phyloP scores from a whole-genome alignment of 2,797 vertebrate species.

The Antrozous pallidus region DNA sequence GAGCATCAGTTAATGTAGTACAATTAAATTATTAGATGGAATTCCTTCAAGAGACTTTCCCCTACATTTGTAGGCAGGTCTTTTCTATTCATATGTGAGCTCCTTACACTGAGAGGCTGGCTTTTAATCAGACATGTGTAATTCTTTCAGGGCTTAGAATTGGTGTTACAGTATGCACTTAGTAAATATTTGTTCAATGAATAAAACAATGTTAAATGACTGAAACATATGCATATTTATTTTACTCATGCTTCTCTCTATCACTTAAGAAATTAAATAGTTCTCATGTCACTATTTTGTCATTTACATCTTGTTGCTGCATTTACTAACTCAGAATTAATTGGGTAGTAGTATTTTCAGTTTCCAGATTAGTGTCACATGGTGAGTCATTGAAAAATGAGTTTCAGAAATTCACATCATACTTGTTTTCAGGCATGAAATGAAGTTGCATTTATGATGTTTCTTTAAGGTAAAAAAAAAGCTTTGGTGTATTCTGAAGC shows the following conservation, averaged over 20 bases:
- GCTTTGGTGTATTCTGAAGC: background rate
- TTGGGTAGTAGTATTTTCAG: background rate
- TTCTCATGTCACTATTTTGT: constrained; percentile 8
- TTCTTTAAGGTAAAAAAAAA: background rate
- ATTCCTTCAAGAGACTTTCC: background rate
- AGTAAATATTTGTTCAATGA: constrained; percentile 6
- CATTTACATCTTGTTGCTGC: background rate
- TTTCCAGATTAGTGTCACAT: background rate
- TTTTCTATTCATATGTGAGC: background rate
- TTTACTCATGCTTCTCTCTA: background rate
- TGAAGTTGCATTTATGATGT: background rate
- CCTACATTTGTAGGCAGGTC: background rate
- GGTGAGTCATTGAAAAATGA: constrained; percentile 23
- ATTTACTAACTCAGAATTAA: constrained; percentile 25
- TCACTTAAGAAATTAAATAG: background rate
- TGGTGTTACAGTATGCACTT: background rate
- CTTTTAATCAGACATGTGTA: background rate
- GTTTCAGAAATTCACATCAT: background rate
- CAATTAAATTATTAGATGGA: background rate
- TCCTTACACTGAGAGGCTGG: background rate
- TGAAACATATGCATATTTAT: background rate
- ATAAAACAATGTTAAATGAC: background rate
- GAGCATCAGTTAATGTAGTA: background rate
- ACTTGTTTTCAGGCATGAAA: background rate
- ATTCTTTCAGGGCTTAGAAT: background rate